Conservation (phyloP, 2,797 vertebrate species). For the Poliocrania exsul region DNA sequence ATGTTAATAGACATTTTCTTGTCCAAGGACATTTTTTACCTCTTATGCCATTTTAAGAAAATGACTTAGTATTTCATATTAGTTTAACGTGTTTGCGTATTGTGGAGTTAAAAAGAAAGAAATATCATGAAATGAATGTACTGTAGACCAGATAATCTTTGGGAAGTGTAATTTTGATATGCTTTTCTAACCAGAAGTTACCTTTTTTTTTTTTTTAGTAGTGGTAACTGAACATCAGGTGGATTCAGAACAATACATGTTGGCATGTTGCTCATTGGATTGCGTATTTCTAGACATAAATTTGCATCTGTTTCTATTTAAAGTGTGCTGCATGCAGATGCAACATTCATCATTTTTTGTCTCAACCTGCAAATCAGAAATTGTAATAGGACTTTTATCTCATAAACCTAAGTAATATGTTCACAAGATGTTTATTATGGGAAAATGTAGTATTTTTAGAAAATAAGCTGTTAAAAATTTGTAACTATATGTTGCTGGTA, state of each 20-base stretch:
- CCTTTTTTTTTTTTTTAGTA: not conserved
- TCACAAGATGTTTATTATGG: not conserved
- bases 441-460: not conserved
- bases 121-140: not conserved
- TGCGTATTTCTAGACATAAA: not conserved
- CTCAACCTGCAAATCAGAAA: not conserved
- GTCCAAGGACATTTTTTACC: not conserved
- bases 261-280: not conserved
- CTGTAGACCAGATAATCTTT: not conserved
- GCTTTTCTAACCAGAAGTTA: not conserved
- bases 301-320: not conserved
- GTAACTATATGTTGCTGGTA: not conserved
- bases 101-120: not conserved
- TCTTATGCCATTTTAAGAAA: not conserved
- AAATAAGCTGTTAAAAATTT: not conserved
- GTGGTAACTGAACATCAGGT: not conserved
- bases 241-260: not conserved
- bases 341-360: not conserved
- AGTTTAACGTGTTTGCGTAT: not conserved
- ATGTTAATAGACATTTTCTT: not conserved
- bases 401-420: not conserved
- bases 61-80: not conserved
- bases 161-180: not conserved
- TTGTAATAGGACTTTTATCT: not conserved
- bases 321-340: not conserved